Percentiles rank a stretch among this genome's conserved stretches.
Evolutionary conservation across 2,113 vertebrate genomes (phyloP).

Genomic region (Macaca fascicularis): T2T-MFA8v1.1 NC_088380.1:143762001-143762500

Average conservation of each 20-base stretch:
- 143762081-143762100: background rate
- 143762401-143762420: background rate
- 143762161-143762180: background rate
- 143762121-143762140: background rate
- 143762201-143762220: background rate
- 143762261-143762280: background rate
- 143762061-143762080: background rate
- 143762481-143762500: accelerated
- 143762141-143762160: background rate
- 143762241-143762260: background rate
- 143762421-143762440: background rate
- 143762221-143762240: background rate
- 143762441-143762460: too few species aligned
- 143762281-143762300: background rate
- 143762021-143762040: accelerated
- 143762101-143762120: background rate
- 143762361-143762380: background rate
- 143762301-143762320: background rate
- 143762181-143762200: background rate
- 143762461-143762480: background rate
- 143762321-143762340: background rate
- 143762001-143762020: background rate
- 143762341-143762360: background rate
- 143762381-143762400: background rate
- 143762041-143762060: background rate